Base-by-base conservation (phyloP, 2,113 vertebrate species). In the Hystrix cristata region DNA sequence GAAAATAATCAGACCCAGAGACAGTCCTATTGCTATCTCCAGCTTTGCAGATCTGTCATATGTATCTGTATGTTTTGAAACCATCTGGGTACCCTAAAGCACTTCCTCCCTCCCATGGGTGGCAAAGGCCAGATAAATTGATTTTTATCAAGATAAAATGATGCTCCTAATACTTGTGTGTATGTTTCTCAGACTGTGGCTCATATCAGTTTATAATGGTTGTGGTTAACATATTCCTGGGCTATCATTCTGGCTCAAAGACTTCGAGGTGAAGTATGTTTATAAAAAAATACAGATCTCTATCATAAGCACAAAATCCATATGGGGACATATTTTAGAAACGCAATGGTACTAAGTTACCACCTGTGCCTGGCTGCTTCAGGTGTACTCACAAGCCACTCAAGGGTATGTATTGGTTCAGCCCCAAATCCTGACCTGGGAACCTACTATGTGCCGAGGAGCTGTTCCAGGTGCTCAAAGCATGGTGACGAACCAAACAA, bases 131-230 rank as follows among this genome's bases (percentile, higher is more conserved):
- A n/a, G 25, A 86, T 67, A 97, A 79, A 59, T 34, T 79, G 34
- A 86, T 89, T 89, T 89, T 27, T 80, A 38, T 82, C 67, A 74
- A 91, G 79, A 64, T 87, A 62, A 91, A 95, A 64, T 64, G 60
- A 96, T 78, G 19, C 5, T 57, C 31, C 18, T 79, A n/a, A 60
- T 78, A n/a, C 65, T n/a, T 64, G 57, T 64, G 43, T 19, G 55
- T 93, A 19, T 71, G 4, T 55, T 64, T 76, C 59, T 93, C 31
- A 86, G 81, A 67, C 71, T 46, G 27, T 60, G 19, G 38, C 64
- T 72, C 62, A 38, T 65, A 38, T 65, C 91, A 82, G 81, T 91
- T 76, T 78, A 79, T 78, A 78, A 53, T 78, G 46, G 18, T 71
- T 46, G 10, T 53, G 5, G 59, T 48, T 85, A 80, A 34, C 55